Percentiles rank a stretch among this genome's conserved stretches.
Conservation (phyloP, 2,797 vertebrate genomes). For the Uromys caudimaculatus region DNA sequence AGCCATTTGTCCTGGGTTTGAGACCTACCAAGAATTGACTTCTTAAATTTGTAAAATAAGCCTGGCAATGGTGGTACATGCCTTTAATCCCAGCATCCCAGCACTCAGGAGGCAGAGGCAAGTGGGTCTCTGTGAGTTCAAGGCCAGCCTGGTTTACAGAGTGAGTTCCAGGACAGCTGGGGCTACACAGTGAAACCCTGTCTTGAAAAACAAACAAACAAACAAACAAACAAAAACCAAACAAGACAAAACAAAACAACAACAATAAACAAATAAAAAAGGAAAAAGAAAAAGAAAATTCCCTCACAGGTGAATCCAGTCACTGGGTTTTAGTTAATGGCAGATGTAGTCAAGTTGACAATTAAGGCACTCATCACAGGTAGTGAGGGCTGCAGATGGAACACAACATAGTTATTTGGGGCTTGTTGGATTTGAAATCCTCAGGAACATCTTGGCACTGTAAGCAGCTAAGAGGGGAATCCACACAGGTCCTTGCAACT, state of each 20-base stretch:
- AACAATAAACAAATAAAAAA: neutral
- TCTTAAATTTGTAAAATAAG: neutral
- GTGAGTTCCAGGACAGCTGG: neutral
- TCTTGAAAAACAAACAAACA: neutral
- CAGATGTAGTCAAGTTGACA: neutral
- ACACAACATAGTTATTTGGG: neutral
- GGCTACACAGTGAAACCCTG: neutral
- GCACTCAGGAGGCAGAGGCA: neutral
- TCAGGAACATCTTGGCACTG: no score
- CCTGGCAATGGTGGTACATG: neutral
- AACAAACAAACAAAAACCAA: no score
- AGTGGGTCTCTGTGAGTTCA: neutral
- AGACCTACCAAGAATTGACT: neutral
- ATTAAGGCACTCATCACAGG: neutral
- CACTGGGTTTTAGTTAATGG: neutral
- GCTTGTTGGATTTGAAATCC: neutral
- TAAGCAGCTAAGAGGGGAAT: neutral
- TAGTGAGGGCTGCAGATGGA: neutral
- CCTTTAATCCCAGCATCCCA: neutral
- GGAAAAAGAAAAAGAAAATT: neutral
- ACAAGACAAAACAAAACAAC: neutral
- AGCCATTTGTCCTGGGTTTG: neutral
- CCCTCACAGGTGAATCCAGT: neutral
- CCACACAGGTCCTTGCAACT: neutral
- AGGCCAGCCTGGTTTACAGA: neutral